phyloP scores from a whole-genome alignment of 1,140 invertebrate species.

The Hyles vespertilio region DNA sequence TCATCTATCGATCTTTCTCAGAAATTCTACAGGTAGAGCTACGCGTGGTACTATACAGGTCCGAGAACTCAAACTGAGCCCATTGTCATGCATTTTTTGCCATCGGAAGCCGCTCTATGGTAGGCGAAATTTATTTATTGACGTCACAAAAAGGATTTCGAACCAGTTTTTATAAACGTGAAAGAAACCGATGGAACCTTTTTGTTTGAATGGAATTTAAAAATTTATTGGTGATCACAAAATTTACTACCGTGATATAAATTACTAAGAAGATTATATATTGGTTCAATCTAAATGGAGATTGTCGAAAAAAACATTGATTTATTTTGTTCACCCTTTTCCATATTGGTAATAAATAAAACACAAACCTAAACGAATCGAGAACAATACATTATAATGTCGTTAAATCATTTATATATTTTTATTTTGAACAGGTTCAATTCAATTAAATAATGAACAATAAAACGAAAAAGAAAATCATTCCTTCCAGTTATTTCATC shows the following conservation, averaged over 20 bases:
- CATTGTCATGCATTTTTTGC: conserved; percentile 32
- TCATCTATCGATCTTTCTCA: conserved; percentile 9
- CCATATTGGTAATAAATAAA: too few species aligned
- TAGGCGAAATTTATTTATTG: conserved; percentile 41
- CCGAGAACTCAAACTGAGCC: conserved; percentile 1
- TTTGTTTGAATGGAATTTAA: conserved; percentile 17
- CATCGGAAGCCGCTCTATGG: conserved; percentile 31
- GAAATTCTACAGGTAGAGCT: conserved; percentile 10
- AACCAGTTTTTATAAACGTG: conserved; percentile 35
- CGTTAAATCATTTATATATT: too few species aligned
- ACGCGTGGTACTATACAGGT: not conserved
- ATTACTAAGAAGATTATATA: conserved; percentile 3
- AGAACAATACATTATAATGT: too few species aligned
- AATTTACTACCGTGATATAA: conserved; percentile 14
- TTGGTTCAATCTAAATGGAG: conserved; percentile 1
- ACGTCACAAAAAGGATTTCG: conserved; percentile 45
- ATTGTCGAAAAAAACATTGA: not conserved
- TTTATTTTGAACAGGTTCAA: too few species aligned
- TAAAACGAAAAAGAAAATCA: too few species aligned
- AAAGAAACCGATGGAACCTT: conserved; percentile 33
- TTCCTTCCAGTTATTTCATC: too few species aligned
- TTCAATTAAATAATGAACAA: too few species aligned
- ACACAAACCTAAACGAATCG: too few species aligned
- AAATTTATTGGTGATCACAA: conserved; percentile 19
- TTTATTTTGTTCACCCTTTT: not conserved